A percentile compares a stretch with the other conserved stretches of the same genome.
phyloP scores from a whole-genome alignment of 2,888 invertebrate species.

The Doris montereyensis region DNA sequence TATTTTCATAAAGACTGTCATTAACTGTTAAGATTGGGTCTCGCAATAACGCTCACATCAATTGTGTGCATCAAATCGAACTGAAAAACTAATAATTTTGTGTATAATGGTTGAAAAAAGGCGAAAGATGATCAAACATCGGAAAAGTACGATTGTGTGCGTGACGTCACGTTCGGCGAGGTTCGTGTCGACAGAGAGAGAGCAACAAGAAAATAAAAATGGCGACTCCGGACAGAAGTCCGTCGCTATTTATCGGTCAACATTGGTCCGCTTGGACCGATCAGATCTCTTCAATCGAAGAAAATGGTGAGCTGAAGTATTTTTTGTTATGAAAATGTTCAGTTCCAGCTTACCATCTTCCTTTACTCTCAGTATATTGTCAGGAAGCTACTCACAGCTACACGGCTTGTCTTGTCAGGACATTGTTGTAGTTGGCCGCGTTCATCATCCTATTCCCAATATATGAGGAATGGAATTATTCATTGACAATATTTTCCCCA shows the following conservation, averaged over 20 bases:
- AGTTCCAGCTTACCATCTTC: not conserved
- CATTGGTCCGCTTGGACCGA: constrained; percentile 71
- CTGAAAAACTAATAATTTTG: no score
- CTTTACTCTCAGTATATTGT: not conserved
- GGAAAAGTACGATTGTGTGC: constrained; percentile 60
- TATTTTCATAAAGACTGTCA: no score
- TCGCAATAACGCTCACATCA: no score
- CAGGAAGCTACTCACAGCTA: constrained; percentile 13
- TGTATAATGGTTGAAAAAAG: no score
- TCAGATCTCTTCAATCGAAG: constrained; percentile 58
- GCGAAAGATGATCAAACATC: no score
- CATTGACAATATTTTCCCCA: no score
- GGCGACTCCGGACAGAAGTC: constrained; percentile 73
- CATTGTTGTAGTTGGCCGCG: constrained; percentile 2
- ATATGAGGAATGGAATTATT: no score
- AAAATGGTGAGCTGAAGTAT: constrained; percentile 53
- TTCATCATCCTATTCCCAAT: not conserved
- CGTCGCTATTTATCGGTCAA: constrained; percentile 72
- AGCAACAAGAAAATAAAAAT: constrained; percentile 72
- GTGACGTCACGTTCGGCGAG: constrained; percentile 70
- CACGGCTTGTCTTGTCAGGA: constrained; percentile 32
- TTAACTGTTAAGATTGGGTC: no score
- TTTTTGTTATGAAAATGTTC: constrained; percentile 15
- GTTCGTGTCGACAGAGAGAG: constrained; percentile 68
- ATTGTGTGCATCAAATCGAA: no score